phyloP scores from a whole-genome alignment of 1,140 invertebrate genomes.

The Tetraneura akinire region DNA sequence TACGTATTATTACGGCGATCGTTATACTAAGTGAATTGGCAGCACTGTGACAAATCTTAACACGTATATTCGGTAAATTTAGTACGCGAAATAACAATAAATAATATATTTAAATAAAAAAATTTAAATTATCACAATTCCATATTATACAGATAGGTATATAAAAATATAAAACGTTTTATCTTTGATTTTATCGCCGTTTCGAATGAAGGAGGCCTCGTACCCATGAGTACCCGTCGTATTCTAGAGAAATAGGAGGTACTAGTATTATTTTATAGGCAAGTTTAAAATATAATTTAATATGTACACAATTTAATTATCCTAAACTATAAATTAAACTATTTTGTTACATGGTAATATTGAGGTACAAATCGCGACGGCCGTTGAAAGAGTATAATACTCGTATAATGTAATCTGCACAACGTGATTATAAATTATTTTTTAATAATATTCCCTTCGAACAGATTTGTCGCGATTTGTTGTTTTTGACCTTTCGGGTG shows the following conservation, averaged over 20 bases:
- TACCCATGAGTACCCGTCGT: too few species aligned
- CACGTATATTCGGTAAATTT: neutral
- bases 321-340: conserved; percentile 27
- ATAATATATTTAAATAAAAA: neutral
- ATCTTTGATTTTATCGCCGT: conserved; percentile 31
- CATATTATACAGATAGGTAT: too few species aligned
- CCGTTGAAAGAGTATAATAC: neutral
- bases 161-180: neutral
- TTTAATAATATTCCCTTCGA: too few species aligned
- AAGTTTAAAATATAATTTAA: neutral
- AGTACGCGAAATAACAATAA: neutral
- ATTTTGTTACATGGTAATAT: conserved; percentile 43
- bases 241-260: too few species aligned
- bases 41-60: neutral
- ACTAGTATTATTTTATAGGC: too few species aligned
- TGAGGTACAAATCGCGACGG: neutral
- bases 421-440: neutral
- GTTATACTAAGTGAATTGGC: neutral
- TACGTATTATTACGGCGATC: neutral
- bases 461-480: neutral
- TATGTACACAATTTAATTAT: conserved; percentile 3
- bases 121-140: conserved; percentile 24
- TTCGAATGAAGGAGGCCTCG: neutral
- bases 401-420: neutral
- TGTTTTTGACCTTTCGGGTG: too few species aligned